Percentiles rank a stretch among this genome's conserved stretches.
phyloP scores from a whole-genome alignment of 1,140 invertebrate genomes.

The Drosophila nigromelanica region DNA sequence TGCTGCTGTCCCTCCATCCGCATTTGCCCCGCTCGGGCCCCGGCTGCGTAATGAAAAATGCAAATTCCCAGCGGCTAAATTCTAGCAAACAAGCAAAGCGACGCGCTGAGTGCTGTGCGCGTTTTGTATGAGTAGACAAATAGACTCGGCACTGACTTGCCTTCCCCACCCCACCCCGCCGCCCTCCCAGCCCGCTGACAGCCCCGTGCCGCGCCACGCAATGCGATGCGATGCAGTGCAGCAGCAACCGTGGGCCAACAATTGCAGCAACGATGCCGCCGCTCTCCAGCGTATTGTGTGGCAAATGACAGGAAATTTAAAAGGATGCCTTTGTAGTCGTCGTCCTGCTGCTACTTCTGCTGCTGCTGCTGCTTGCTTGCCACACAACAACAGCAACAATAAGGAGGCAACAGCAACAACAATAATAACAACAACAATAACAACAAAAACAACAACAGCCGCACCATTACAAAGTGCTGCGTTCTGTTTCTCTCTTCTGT shows the following conservation, averaged over 20 bases:
- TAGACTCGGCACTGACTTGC: slow-evolving; percentile 56
- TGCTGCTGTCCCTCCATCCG: slow-evolving; percentile 11
- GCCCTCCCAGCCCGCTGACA: neutral
- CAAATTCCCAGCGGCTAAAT: slow-evolving; percentile 81
- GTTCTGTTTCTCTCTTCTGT: slow-evolving; percentile 54
- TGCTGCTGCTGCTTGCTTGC: slow-evolving; percentile 30
- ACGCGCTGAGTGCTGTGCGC: slow-evolving; percentile 69
- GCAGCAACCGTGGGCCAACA: slow-evolving; percentile 42
- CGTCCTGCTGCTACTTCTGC: slow-evolving; percentile 46
- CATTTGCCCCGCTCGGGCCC: slow-evolving; percentile 9
- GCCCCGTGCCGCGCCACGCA: neutral
- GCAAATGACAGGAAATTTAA: slow-evolving; percentile 83
- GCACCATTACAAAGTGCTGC: slow-evolving; percentile 72
- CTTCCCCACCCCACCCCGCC: neutral
- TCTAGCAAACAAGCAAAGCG: slow-evolving; percentile 80
- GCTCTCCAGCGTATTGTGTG: slow-evolving; percentile 80
- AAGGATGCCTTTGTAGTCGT: slow-evolving; percentile 81
- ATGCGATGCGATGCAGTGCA: slow-evolving; percentile 10
- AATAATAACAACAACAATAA: too few relatives aligned
- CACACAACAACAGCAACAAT: slow-evolving; percentile 34
- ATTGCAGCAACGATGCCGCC: slow-evolving; percentile 59
- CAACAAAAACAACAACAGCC: slow-evolving; percentile 32
- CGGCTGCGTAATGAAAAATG: slow-evolving; percentile 78
- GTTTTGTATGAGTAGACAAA: slow-evolving; percentile 62
- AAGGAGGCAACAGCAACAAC: slow-evolving; percentile 2